Evolutionary conservation across 2,113 vertebrate species (phyloP), one percentile per base, ranked within the genome.

Genomic region (Saguinus midas): DNA sequence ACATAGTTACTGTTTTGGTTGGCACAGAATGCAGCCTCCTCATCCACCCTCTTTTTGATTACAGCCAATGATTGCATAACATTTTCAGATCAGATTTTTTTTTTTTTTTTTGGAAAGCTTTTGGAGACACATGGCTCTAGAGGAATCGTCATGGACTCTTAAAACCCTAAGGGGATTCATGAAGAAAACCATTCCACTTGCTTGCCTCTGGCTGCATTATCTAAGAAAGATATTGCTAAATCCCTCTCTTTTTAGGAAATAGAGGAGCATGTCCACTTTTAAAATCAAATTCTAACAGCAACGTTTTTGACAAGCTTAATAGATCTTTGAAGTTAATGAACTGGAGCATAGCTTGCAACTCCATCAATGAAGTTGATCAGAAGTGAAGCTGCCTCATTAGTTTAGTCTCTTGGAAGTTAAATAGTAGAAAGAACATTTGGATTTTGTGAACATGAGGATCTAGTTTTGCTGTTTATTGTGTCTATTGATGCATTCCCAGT

Each of bases 1-100:
- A 87, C 96, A 85, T 96, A 43, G 76, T 96, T 85, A 90, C 93
- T 97, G 92, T 97, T 98, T 96, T 96, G 73, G 37, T 97, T 98
- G 97, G 96, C 95, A 95, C 57, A 96, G 32, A 85, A 21, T 48
- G 55, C 58, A 40, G 20, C 85, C 94, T 92, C 43, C 58, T 93
- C 32, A 58, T 68, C 87, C 95, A 84, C 50, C 79, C 92, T 90
- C 81, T 87, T 85, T 95, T 94, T 95, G 52, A 96, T 97, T 90
- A 86, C 5, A 95, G 91, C 96, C 96, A 97, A 50, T 82, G 81
- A 94, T 97, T 98, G 78, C 95, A 83, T 97, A 97, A 98, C 78
- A 87, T 96, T 97, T 96, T 89, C 82, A 97, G 84, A 97, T 98
- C 87, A 90, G 43, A 93, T 50, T 13, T 64, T 94, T 79, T 95